Base-by-base conservation (phyloP, 2,797 vertebrate genomes). In the Sebastes diaconus region DNA sequence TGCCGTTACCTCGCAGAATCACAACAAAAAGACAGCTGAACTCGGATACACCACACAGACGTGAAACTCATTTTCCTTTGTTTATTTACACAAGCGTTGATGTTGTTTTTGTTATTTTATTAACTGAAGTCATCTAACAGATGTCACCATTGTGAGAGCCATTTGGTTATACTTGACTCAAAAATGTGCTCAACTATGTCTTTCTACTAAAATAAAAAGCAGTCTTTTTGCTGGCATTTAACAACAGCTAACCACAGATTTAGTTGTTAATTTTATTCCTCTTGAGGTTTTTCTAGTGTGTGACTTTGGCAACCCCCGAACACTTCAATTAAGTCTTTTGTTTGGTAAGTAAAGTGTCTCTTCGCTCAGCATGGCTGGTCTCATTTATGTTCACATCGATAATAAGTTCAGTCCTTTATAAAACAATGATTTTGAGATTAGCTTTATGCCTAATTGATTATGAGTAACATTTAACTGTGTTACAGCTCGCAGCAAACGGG, bases 381-480 rank as follows among this genome's bases (percentile, higher is more conserved):
- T 74, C 59, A 75, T 86, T 84, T 64, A 64, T 64, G 32, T 69
- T 85, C 68, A 24, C 32, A 46, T 18, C 18, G 4, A 70, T 83
- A 87, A 71, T 61, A 68, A 79, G 20, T 73, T 77, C 65, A 71
- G 27, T 79, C 58, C 75, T 66, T 74, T 58, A 64, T 79, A 68
- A 77, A 71, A 79, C 74, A 78, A 85, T 77, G 42, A 81, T 83
- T 84, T 77, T 59, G 34, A 86, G 61, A 84, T 84, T 85, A 80
- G 57, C 30, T 64, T 73, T 68, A 60, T 71, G 73, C 70, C 57
- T 82, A 85, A 88, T 84, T 90, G 79, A 88, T 81, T 77, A 76
- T 79, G 54, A 74, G 52, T 30, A 68, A 75, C 58, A 82, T 36
- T 77, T 73, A 71, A 60, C 57, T 77, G 66, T 65, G 50, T 74